Evolutionary conservation across 92 coral and sea anemone species (phyloP), one percentile per base, ranked within the genome.

Genomic region (Porites divaricata): DNA sequence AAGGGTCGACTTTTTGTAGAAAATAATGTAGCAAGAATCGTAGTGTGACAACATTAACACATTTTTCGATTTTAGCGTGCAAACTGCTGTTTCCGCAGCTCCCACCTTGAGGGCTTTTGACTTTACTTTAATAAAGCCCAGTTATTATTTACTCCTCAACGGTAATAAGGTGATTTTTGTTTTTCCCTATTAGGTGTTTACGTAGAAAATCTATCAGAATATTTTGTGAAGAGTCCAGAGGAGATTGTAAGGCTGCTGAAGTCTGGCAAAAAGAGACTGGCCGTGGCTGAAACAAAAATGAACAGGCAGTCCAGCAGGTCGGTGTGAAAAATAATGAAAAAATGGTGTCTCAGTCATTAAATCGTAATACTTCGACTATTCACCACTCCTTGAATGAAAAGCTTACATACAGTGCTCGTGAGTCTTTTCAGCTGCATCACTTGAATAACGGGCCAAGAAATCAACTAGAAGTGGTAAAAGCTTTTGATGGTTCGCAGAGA

Each of bases 231-330:
- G 63, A 69, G 85, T 70, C 94, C 98, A 9, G 92, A 90, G 22
- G 93, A 94, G 53, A 89, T 94, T 23, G 57, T 87, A 15, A 67
- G 87, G 22, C 54, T 94, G 10, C 58, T 94, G 58, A 90, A 81
- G 61, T 81, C 98, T 8, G 98, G 98, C 17, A 92, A 91, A 80
- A 94, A 85, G 84, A 81, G 88, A 87, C 93, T 94, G 54, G 93
- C 93, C 49, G 64, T 88, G 69, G 98, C 98, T 19, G 98, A 92
- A 58, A 94, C 98, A 1, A 93, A 88, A 63, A 94, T 94, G 98
- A 94, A 94, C 71, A 78, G 98, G 28, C 95, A 94, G 70, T 94
- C 98, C 17, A 94, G 95, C 95, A 89, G 98, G 98, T 92, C 25
- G 12, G 69, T 67, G 65, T 8, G 13, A n/a, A 20, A 50, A 4